Evolutionary conservation across 2,888 invertebrate genomes (phyloP), one percentile per base, ranked within the genome.

Genomic region (Epinotia demarniana): DNA sequence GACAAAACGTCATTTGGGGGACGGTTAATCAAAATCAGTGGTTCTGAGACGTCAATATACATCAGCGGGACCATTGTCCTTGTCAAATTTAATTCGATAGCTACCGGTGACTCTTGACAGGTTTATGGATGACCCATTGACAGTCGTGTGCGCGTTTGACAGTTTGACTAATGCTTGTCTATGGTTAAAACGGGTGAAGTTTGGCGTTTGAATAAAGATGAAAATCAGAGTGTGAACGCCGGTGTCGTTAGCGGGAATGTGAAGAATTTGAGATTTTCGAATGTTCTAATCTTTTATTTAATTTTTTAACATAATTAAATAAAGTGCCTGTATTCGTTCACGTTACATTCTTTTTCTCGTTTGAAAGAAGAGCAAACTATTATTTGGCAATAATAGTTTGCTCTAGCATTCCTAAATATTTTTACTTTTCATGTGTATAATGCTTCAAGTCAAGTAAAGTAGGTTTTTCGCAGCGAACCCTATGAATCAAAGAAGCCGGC

Each of bases 141-240:
- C 92, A 91, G 90, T 87, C 87, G 85, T 84, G 89, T 82, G 83
- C 84, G 82, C 82, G 86, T 88, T 90, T 90, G 93, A 92, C 93
- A 91, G 88, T 84, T 91, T 93, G 92, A 93, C 89, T 92, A 91
- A 93, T 93, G 93, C 83, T 88, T 84, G 86, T 85, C 88, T 89
- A 88, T 88, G 85, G 81, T 73, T 75, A 78, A 81, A 82, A 84
- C 84, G 86, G 84, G 81, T 84, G 83, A 79, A 82, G 83, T 86
- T 88, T 84, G 88, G 87, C 84, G 85, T 87, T 87, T 85, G 87
- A 88, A 89, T 88, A 85, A 86, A 85, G 87, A 86, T 78, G 81
- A 80, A 84, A 85, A 86, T 86, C 83, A 84, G 83, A 83, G 85
- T 86, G 90, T 89, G 87, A 87, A 85, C 86, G 81, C 80, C 78